Evolutionary conservation across 2,113 vertebrate species (phyloP).

Genomic region (Euleptes europaea): DNA sequence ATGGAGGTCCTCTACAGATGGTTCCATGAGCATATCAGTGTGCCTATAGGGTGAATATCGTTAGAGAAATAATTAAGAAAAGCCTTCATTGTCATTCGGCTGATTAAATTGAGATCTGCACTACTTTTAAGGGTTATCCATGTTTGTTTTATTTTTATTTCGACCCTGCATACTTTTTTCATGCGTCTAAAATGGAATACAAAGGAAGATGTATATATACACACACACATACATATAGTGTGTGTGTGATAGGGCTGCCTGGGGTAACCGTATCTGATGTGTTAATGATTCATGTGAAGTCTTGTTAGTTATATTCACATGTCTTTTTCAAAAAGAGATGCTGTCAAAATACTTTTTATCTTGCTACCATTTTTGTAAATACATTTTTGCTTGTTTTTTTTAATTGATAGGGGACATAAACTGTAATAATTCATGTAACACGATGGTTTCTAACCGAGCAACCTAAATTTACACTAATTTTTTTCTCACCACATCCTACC

Average conservation of each 20-base stretch:
- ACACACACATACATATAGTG: not conserved
- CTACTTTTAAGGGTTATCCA: conserved; percentile 60
- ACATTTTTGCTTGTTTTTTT: conserved; percentile 13
- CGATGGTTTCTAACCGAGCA: conserved; percentile 2
- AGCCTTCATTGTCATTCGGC: not conserved
- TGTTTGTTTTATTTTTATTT: conserved; percentile 68
- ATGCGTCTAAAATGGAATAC: conserved; percentile 56
- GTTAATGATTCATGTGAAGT: conserved; percentile 56
- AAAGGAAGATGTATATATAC: conserved; percentile 26
- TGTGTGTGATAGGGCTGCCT: conserved; percentile 30
- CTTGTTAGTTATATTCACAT: conserved; percentile 41
- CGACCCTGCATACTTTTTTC: conserved; percentile 56
- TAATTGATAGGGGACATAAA: conserved; percentile 28
- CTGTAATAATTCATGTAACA: conserved; percentile 30
- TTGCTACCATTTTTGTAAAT: conserved; percentile 20
- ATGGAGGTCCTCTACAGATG: not conserved
- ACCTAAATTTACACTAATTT: not conserved
- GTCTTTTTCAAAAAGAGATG: conserved; percentile 25
- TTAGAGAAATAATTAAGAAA: conserved; percentile 1
- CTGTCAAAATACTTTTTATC: conserved; percentile 17
- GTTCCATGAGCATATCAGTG: not conserved
- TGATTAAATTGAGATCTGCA: conserved; percentile 2
- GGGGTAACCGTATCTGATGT: conserved; percentile 42
- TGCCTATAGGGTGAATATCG: not conserved
- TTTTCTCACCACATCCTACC: not conserved